Evolutionary conservation across 1,140 invertebrate genomes (phyloP), one percentile per base, ranked within the genome.

Genomic region (Trichonephila clavata): DNA sequence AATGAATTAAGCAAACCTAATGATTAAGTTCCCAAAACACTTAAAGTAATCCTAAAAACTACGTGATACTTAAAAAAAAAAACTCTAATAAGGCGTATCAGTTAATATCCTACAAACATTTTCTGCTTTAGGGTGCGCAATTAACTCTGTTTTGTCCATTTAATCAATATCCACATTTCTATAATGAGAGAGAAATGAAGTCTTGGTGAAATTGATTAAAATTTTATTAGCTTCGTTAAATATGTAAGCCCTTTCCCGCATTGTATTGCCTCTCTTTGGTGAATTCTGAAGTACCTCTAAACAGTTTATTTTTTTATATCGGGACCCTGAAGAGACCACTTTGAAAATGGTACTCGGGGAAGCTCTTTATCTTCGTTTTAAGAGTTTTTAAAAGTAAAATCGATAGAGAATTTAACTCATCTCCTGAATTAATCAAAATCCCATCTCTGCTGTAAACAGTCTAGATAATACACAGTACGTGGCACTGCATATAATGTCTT

Each of bases 391-490:
- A 90, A 90, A 90, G 88, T 77, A 71, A 90, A 89, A 50, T 60
- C 32, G 57, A 92, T 84, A 27, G 81, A 20, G 21, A 65, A 86
- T 92, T 92, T 92, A 50, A 71, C 61, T 60, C 63, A 86, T 86
- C 83, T 77, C n/a, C 83, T 59, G 91, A 92, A 92, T 92, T 92
- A 92, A 92, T 86, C 81, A 63, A 92, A 92, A 92, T 77, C 65
- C 91, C 50, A 65, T 32, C 59, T 84, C 61, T 27, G 32, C 24
- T 92, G 61, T 86, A 92, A 92, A 92, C 80, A 65, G 71, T 16
- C 80, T 2, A 39, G 81, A 86, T 92, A 92, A 92, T 86, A 92
- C 50, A 8, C 4, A 32, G 83, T n/a, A 77, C 91, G 91, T 92
- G 91, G 91, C 27, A 63, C 39, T 84, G 90, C 89, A 90, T 90